Percentiles rank a stretch among this genome's conserved stretches.
These are phyloP conservation scores for Formica aserva DNA, from an alignment of 2,888 invertebrate species.

Conservation along the genomic window DNA sequence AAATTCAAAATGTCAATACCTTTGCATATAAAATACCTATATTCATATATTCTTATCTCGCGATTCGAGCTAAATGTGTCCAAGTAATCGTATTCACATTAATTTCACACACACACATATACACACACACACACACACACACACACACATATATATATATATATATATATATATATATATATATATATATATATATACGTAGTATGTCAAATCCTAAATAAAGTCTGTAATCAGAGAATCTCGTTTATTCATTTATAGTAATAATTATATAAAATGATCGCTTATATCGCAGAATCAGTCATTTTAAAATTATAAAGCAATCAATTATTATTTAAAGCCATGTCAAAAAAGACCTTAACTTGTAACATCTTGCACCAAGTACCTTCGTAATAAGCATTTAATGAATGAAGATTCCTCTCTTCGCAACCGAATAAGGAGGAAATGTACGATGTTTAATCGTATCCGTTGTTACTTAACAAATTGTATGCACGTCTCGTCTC, in stretches of 20 bases:
- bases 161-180: no score
- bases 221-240: no score
- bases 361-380: neutral
- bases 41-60: neutral
- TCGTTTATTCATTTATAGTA: no score
- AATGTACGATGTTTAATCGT: constrained; percentile 9
- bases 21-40: no score
- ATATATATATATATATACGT: neutral
- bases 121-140: no score
- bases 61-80: neutral
- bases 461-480: constrained; percentile 47
- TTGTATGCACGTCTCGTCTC: constrained; percentile 52
- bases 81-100: neutral
- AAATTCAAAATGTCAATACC: no score
- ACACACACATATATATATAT: no score
- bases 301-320: neutral
- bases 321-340: neutral
- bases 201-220: neutral
- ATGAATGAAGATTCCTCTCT: neutral
- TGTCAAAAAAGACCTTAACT: neutral
- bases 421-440: neutral
- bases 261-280: no score
- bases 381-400: neutral
- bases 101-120: neutral
- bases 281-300: neutral